phyloP scores from a whole-genome alignment of 2,113 vertebrate species.

The Mastomys natalensis region DNA sequence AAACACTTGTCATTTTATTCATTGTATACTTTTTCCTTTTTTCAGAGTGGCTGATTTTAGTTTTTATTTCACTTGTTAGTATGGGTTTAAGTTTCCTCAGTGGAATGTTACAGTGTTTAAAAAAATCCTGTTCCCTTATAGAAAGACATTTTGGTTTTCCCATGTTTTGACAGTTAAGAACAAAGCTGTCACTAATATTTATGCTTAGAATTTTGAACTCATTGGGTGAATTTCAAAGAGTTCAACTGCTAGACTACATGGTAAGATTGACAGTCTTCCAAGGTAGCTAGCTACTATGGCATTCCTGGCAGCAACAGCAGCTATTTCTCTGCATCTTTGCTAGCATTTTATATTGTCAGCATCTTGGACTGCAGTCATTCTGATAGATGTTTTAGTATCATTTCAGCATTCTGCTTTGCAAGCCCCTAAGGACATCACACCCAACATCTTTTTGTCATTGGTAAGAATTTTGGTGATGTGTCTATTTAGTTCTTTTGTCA shows the following conservation, averaged over 20 bases:
- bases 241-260: background rate
- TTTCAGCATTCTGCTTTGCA: background rate
- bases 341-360: background rate
- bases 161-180: constrained; percentile 15
- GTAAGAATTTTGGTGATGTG: background rate
- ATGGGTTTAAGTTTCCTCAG: background rate
- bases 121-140: background rate
- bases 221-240: constrained; percentile 1
- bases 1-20: background rate
- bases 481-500: background rate
- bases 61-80: background rate
- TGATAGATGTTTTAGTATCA: background rate
- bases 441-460: background rate
- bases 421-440: background rate
- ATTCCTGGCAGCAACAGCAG: background rate
- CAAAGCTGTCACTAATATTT: constrained; percentile 4
- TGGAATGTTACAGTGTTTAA: background rate
- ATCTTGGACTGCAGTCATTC: constrained; percentile 14
- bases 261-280: constrained; percentile 40
- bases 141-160: background rate
- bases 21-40: constrained; percentile 32
- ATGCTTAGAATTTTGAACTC: constrained; percentile 22
- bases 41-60: background rate
- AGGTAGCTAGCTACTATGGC: background rate
- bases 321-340: constrained; percentile 5